Conservation (phyloP, 2,888 invertebrate species). For the Aphodius sticticus region DNA sequence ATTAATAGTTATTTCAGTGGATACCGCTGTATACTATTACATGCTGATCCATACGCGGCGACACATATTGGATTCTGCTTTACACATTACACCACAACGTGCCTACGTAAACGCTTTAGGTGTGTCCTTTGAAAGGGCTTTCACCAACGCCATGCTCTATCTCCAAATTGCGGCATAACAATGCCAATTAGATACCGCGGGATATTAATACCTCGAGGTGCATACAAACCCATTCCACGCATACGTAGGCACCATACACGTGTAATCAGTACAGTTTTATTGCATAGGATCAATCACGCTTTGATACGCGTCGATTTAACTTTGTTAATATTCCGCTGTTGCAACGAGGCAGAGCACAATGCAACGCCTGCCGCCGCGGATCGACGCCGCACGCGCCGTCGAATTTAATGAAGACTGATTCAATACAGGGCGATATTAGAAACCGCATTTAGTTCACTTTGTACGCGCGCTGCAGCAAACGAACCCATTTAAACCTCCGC, state of each 20-base stretch:
- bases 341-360: too few relatives aligned
- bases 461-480: neutral
- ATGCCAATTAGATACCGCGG: neutral
- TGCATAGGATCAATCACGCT: neutral
- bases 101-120: neutral
- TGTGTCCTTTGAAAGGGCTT: neutral
- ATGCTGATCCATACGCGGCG: too few relatives aligned
- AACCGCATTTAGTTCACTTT: neutral
- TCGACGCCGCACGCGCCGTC: neutral
- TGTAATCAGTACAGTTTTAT: neutral
- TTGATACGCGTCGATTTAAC: neutral
- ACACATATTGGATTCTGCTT: neutral
- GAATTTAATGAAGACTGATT: neutral
- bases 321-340: too few relatives aligned
- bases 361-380: neutral
- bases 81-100: neutral
- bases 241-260: neutral
- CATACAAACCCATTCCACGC: neutral
- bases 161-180: neutral
- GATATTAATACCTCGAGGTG: neutral
- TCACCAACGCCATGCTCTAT: neutral
- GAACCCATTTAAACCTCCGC: neutral
- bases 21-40: too few relatives aligned
- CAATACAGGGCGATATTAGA: conserved; percentile 4
- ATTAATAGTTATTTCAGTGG: too few relatives aligned